Evolutionary conservation across 2,113 vertebrate species (phyloP).

Genomic region (Gnathonemus echidnorhynchus): DNA sequence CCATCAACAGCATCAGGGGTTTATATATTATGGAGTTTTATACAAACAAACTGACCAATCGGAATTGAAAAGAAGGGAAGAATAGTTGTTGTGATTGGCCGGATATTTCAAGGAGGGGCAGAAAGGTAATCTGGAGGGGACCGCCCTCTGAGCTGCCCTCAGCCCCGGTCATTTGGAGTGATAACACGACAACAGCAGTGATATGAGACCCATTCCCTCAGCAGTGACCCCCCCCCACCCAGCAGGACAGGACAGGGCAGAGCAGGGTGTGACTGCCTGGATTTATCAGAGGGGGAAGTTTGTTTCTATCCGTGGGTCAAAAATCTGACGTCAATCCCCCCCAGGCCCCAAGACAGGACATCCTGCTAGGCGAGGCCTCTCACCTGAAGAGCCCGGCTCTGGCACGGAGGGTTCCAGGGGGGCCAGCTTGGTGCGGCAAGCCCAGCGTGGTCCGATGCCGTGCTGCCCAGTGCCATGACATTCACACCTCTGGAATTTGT

Average conservation of each 20-base stretch:
- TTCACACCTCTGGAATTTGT: not conserved
- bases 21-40: not conserved
- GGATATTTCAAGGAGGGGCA: not conserved
- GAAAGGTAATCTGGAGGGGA: not conserved
- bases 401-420: not conserved
- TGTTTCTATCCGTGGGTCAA: conserved; percentile 46
- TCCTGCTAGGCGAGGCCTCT: conserved; percentile 50
- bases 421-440: not conserved
- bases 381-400: conserved; percentile 38
- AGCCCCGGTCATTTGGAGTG: not conserved
- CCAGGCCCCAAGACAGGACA: conserved; percentile 54
- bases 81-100: not conserved
- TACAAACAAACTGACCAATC: not conserved
- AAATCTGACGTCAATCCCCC: conserved; percentile 25
- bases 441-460: not conserved
- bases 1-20: not conserved
- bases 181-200: not conserved
- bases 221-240: not conserved
- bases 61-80: not conserved
- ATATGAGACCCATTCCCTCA: not conserved
- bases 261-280: not conserved
- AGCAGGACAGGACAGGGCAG: not conserved
- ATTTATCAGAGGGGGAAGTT: conserved; percentile 31
- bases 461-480: not conserved
- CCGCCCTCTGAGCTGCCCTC: not conserved